Conservation (phyloP, 2,797 vertebrate species). For the Takifugu ocellatus region DNA sequence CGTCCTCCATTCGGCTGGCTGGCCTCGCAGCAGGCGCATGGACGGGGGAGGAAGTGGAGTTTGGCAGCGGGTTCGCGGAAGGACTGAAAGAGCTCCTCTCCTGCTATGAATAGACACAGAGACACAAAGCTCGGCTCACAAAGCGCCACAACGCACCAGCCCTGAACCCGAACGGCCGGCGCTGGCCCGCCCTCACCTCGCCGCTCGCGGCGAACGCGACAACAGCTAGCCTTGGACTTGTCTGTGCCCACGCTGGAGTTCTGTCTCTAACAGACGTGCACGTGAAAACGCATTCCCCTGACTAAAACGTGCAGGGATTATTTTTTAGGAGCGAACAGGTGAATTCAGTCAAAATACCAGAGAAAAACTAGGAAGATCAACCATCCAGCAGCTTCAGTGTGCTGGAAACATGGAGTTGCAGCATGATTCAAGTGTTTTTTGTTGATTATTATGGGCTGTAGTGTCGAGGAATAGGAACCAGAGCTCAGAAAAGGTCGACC, state of each 20-base stretch:
- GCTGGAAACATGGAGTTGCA: too few species aligned
- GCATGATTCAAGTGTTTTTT: too few species aligned
- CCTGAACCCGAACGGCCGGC: conserved; percentile 64
- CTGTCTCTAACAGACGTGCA: neutral
- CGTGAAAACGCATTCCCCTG: too few species aligned
- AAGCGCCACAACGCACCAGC: conserved; percentile 54
- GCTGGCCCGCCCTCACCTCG: conserved; percentile 38
- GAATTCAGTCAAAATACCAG: neutral
- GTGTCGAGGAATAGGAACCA: too few species aligned
- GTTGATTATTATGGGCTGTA: too few species aligned
- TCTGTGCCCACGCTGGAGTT: conserved; percentile 8
- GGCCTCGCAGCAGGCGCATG: conserved; percentile 87
- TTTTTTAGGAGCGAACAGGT: neutral
- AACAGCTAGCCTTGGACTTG: conserved; percentile 9
- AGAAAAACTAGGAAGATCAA: neutral
- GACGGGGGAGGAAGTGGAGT: conserved; percentile 88
- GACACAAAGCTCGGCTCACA: conserved; percentile 77
- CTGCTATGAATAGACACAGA: conserved; percentile 87
- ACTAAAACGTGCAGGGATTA: too few species aligned
- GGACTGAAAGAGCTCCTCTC: conserved; percentile 96
- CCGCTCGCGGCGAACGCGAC: conserved; percentile 27
- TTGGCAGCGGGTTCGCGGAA: conserved; percentile 89
- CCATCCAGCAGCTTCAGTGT: too few species aligned
- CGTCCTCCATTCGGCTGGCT: conserved; percentile 91
- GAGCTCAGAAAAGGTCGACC: too few species aligned